Percentiles rank a stretch among this genome's conserved stretches.
phyloP scores from a whole-genome alignment of 2,113 vertebrate species.

The Pangasianodon gigas region DNA sequence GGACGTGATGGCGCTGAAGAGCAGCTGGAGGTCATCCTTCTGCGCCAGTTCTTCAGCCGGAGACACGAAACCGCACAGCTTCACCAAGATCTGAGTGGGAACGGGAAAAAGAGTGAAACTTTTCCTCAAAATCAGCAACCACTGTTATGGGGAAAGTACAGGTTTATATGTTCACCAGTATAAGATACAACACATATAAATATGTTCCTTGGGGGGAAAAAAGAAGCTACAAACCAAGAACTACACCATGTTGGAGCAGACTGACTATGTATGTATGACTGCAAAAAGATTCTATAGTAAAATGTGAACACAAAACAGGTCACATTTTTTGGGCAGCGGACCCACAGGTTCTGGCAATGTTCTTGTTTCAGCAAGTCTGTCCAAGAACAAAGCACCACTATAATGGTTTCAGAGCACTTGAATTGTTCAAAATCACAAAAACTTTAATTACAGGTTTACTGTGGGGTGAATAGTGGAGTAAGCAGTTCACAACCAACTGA shows the following conservation, averaged over 20 bases:
- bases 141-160: background rate
- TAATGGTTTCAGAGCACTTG: background rate
- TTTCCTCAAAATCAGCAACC: background rate
- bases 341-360: background rate
- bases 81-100: slow-evolving; percentile 87
- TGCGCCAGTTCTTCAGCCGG: slow-evolving; percentile 97
- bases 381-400: background rate
- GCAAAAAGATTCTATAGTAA: background rate
- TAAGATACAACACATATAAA: background rate
- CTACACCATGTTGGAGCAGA: background rate
- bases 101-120: background rate
- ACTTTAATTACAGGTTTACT: background rate
- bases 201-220: background rate
- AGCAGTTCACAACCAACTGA: background rate
- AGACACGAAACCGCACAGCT: slow-evolving; percentile 94
- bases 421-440: background rate
- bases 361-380: background rate
- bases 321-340: background rate
- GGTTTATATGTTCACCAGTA: background rate
- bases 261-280: background rate
- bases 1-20: slow-evolving; percentile 99
- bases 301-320: background rate
- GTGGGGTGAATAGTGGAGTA: background rate
- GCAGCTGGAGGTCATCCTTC: slow-evolving; percentile 96
- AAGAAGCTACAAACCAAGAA: background rate